These are phyloP conservation scores for Caloenas nicobarica DNA, from an alignment of 2,113 vertebrate genomes.

Conservation along the genomic window DNA sequence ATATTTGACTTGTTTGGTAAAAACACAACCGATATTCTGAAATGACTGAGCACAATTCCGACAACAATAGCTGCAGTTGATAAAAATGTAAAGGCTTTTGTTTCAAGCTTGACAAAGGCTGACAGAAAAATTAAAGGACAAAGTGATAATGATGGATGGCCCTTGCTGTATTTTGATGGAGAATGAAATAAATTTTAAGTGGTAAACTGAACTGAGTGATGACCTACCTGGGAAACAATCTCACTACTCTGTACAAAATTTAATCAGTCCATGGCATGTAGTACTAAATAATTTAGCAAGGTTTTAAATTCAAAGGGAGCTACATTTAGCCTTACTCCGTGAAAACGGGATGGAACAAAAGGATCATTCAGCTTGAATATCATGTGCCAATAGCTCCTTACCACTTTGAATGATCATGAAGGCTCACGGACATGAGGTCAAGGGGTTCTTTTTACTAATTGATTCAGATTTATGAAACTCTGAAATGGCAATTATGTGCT, in stretches of 20 bases:
- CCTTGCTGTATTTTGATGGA: conserved; percentile 44
- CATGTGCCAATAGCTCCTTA: conserved; percentile 23
- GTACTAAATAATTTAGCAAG: conserved; percentile 68
- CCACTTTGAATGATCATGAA: conserved; percentile 43
- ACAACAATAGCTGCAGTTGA: conserved; percentile 36
- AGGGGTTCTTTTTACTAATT: conserved; percentile 51
- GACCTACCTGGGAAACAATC: conserved; percentile 69
- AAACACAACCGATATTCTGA: conserved; percentile 11
- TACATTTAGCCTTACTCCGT: conserved; percentile 36
- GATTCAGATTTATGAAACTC: conserved; percentile 60
- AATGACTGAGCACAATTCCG: conserved; percentile 47
- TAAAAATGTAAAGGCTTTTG: conserved; percentile 64
- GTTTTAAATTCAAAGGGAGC: conserved; percentile 66
- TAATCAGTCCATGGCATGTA: conserved; percentile 61
- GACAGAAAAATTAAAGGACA: conserved; percentile 70
- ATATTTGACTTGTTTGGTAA: conserved; percentile 39
- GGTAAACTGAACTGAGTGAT: conserved; percentile 67
- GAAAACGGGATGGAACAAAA: conserved; percentile 25
- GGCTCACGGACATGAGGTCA: conserved; percentile 16
- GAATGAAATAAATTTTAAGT: conserved; percentile 63
- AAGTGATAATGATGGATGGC: conserved; percentile 65
- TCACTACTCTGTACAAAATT: conserved; percentile 59
- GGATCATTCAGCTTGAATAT: conserved; percentile 37
- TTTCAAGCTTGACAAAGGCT: conserved; percentile 59
- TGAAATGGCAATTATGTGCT: conserved; percentile 60